Evolutionary conservation across 2,797 vertebrate genomes (phyloP).

Genomic region (Molothrus ater): DNA sequence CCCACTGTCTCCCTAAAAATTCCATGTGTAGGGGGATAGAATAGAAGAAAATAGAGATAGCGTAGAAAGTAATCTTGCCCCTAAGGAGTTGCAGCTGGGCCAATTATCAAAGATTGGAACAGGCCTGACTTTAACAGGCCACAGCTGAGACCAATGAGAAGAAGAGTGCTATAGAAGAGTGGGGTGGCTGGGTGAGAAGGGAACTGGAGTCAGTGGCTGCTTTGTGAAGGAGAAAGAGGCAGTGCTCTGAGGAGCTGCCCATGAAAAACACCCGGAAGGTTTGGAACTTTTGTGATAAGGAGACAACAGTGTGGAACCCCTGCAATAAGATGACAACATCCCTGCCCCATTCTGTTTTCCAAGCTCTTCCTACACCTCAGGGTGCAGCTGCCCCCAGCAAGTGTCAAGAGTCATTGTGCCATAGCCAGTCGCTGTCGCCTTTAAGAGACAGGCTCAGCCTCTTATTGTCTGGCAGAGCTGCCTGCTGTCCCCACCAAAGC

Average conservation of each 20-base stretch:
- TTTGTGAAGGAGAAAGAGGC: no score
- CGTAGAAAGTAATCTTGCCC: no score
- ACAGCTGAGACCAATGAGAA: no score
- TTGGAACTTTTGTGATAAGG: fast-evolving
- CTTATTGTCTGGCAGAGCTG: not conserved
- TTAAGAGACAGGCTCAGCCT: not conserved
- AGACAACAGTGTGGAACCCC: not conserved
- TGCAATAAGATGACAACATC: not conserved
- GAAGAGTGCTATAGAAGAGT: no score
- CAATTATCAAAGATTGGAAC: no score
- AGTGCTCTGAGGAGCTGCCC: not conserved
- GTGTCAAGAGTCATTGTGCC: not conserved
- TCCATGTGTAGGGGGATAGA: not conserved
- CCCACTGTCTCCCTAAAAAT: not conserved
- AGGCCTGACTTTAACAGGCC: no score
- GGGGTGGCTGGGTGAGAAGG: no score
- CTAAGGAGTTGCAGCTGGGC: no score
- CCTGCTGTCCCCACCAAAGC: not conserved
- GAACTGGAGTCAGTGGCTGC: no score
- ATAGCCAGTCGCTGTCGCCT: not conserved
- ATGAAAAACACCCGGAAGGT: fast-evolving
- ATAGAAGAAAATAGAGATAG: no score
- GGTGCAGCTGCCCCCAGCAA: not conserved
- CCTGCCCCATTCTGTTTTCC: not conserved
- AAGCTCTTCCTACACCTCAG: not conserved